phyloP scores from a whole-genome alignment of 2,113 vertebrate species.

The Ochotona princeps region DNA sequence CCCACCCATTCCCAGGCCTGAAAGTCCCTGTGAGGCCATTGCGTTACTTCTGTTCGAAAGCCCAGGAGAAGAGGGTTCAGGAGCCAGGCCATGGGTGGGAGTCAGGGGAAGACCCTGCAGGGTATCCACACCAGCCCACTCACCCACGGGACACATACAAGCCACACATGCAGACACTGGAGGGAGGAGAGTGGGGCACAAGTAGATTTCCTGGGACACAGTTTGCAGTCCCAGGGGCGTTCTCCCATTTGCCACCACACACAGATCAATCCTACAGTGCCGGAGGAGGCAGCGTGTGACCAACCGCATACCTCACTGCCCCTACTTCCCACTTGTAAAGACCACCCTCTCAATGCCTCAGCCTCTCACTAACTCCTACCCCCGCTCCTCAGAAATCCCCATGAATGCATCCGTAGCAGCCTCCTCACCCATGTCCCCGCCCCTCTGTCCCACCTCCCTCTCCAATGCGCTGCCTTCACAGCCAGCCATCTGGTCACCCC shows the following conservation, averaged over 20 bases:
- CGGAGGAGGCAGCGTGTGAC: not conserved
- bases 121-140: not conserved
- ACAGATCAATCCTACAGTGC: not conserved
- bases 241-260: not conserved
- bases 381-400: not conserved
- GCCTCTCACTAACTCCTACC: not conserved
- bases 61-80: not conserved
- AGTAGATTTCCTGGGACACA: not conserved
- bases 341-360: too few relatives aligned
- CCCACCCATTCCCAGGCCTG: not conserved
- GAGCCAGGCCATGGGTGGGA: not conserved
- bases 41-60: not conserved
- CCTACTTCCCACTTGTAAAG: not conserved
- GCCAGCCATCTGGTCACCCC: not conserved
- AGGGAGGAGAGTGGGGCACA: not conserved
- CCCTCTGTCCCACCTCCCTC: not conserved
- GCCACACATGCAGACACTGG: not conserved
- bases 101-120: not conserved
- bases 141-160: not conserved
- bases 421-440: not conserved
- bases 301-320: not conserved
- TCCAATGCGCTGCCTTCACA: not conserved
- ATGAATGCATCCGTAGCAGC: not conserved
- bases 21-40: not conserved
- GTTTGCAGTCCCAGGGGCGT: not conserved